Evolutionary conservation across 2,888 invertebrate species (phyloP), one percentile per base, ranked within the genome.

Genomic region (Stegana nigrithorax): DNA sequence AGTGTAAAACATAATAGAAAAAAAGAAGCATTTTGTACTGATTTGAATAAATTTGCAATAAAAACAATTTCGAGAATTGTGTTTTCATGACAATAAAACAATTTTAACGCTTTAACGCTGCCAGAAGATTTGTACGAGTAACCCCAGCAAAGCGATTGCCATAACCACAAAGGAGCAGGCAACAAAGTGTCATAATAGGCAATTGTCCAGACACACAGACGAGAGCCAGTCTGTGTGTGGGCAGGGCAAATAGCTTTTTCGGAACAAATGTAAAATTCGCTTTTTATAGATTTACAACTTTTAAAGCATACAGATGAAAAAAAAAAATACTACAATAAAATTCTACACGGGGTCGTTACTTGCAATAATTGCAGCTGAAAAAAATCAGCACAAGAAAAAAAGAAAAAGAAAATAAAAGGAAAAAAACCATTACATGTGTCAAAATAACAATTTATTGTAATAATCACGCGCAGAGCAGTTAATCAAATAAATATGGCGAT

Each of bases 401-500:
- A 21, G 12, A 47, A 25, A 44, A 58, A 19, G 29, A 32, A 25
- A 29, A 14, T 53, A 45, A 45, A 8, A 42, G 39, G 42, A 23
- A 57, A 29, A 21, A 66, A 67, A 69, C 76, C 78, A 80, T 78
- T 75, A 76, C 75, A 81, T 81, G 78, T 81, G 78, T 76, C 78
- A 81, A 78, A 78, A 74, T 75, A 76, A 59, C 73, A 75, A 81
- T 78, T 81, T 78, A 78, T 78, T 71, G 80, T 74, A 72, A 78
- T 76, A 73, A 78, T 78, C 78, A 81, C 73, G 78, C 71, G 73
- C 71, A 66, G 67, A 66, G 74, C 78, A 78, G 81, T 78, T 81
- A 81, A 78, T 80, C 78, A 81, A 81, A 81, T 76, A 74, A 80
- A 81, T 78, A 78, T 78, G 77, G 77, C 73, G 71, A n/a, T n/a